Evolutionary conservation across 2,888 invertebrate genomes (phyloP).

Genomic region (Mimas tiliae): DNA sequence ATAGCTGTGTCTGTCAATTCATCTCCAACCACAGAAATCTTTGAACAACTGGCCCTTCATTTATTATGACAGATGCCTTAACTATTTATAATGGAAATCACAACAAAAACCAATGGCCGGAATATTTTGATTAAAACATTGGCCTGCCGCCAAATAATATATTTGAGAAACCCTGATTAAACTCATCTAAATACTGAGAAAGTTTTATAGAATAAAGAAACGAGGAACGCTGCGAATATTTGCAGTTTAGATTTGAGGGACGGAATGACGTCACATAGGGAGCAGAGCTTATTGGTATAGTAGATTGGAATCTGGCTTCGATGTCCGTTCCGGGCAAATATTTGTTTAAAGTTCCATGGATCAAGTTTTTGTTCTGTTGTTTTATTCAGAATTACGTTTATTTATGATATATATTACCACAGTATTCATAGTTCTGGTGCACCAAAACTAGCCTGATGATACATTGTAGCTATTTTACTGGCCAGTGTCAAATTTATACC

Average conservation of each 20-base stretch:
- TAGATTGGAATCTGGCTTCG: slow-evolving; percentile 11
- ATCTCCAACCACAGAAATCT: background rate
- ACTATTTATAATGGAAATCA: slow-evolving; percentile 24
- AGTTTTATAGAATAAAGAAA: slow-evolving; percentile 20
- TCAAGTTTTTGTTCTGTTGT: background rate
- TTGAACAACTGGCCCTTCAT: slow-evolving; percentile 18
- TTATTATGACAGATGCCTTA: slow-evolving; percentile 21
- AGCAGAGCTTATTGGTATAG: background rate
- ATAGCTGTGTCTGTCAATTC: no score
- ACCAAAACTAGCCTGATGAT: no score
- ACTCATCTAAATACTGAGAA: slow-evolving; percentile 23
- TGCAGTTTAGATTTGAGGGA: slow-evolving; percentile 17
- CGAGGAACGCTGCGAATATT: slow-evolving; percentile 11
- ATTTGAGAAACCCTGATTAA: slow-evolving; percentile 24
- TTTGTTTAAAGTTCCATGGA: background rate
- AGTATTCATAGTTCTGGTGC: no score
- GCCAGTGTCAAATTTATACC: no score
- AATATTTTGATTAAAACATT: slow-evolving; percentile 28
- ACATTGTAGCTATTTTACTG: no score
- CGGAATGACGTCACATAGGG: background rate
- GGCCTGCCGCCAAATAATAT: slow-evolving; percentile 27
- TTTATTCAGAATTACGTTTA: background rate
- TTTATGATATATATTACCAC: no score
- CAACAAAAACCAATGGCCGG: slow-evolving; percentile 23
- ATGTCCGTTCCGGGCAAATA: background rate